phyloP scores from a whole-genome alignment of 1,140 invertebrate genomes.

The Ostrea denselamellosa region DNA sequence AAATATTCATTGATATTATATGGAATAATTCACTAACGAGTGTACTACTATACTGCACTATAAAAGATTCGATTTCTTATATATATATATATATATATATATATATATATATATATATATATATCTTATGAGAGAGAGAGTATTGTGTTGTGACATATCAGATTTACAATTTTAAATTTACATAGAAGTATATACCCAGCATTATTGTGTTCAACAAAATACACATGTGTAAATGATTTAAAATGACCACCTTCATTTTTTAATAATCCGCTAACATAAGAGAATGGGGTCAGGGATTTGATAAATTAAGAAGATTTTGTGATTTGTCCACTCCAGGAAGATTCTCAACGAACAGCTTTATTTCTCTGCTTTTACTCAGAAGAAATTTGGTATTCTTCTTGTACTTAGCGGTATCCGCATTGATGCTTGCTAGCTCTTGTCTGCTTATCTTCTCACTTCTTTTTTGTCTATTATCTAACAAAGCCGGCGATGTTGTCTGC shows the following conservation, averaged over 20 bases:
- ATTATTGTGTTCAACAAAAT: no score
- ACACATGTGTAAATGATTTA: not conserved
- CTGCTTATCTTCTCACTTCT: conserved; percentile 32
- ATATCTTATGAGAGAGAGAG: no score
- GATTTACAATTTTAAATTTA: no score
- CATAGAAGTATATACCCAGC: no score
- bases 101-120: no score
- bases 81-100: no score
- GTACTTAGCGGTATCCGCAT: conserved; percentile 46
- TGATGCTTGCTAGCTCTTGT: conserved; percentile 53
- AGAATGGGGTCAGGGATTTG: not conserved
- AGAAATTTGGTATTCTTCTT: conserved; percentile 51
- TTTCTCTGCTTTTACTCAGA: conserved; percentile 47
- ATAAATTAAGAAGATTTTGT: conserved; percentile 9
- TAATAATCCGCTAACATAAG: not conserved
- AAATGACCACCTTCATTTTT: not conserved
- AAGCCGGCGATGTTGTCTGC: not conserved
- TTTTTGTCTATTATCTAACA: not conserved
- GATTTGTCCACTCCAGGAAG: conserved; percentile 33
- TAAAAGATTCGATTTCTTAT: no score
- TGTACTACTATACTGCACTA: no score
- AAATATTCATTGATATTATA: no score
- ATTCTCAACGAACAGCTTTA: conserved; percentile 41
- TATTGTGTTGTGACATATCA: no score
- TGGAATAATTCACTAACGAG: no score